Base-by-base conservation (phyloP, 2,888 invertebrate species). In the Omphaloscelis lunosa region DNA sequence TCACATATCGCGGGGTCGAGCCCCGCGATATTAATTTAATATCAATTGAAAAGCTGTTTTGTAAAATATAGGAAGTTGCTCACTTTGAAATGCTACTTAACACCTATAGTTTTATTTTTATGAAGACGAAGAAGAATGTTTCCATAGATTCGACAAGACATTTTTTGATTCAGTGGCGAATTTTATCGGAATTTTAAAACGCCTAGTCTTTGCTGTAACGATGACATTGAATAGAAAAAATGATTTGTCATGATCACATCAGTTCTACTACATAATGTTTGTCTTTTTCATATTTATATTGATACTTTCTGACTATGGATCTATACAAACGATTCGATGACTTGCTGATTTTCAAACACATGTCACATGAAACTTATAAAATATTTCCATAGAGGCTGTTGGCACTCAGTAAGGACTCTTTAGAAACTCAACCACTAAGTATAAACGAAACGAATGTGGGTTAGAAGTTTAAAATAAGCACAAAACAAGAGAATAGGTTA, bases 281-380 rank as follows among this genome's bases (percentile, higher is more conserved):
- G 39, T 39, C 11, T 23, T 39, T 59, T 71, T 74, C 48, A 12
- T 71, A 70, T 27, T n/a, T 59, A 11, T 39, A 20, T 23, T 59
- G 20, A 27, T 58, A n/a, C 51, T 8, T 51, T 48, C 41, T 68
- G 58, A 27, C 7, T 62, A 11, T 41, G 41, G 39, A 34, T 51
- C 6, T 51, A 7, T 2, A 39, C 8, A 15, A 72, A 56, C 17
- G 29, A 11, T 45, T 45, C 6, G 3, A 3, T 69, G 45, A 69
- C 45, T 69, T 73, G 45, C 34, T 34, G 45, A 58, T 45, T 68
- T 39, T 27, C 62, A 71, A 20, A 45, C 29, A 29, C n/a, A n/a
- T n/a, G 45, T 45, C 45, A 1, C 45, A 12, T 45, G 45, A 12
- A 45, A 45, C 12, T 45, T 45, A 12, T 2, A 45, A 45, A 15